These are phyloP conservation scores for Haliclona indistincta DNA, from an alignment of 37 sponge, comb jelly and placozoan genomes.

Conservation along the genomic window DNA sequence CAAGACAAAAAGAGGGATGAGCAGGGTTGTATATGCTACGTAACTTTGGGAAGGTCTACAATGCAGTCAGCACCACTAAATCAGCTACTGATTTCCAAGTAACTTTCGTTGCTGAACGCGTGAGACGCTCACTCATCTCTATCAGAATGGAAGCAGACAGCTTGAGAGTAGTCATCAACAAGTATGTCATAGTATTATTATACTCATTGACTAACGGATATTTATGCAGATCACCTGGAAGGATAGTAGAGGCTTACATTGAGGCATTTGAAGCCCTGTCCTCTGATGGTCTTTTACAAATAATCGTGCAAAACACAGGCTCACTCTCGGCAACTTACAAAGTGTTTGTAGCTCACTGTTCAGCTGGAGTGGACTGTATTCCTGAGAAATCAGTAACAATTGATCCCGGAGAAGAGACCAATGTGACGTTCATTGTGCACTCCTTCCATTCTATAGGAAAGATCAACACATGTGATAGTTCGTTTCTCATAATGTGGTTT, in stretches of 20 bases:
- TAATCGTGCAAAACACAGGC: conserved; percentile 72
- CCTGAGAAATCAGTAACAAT: conserved; percentile 46
- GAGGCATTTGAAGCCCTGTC: conserved; percentile 79
- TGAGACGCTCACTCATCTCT: conserved; percentile 40
- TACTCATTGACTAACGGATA: too few species aligned
- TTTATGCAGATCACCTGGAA: conserved; percentile 55
- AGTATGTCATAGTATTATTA: conserved; percentile 8
- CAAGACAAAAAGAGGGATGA: conserved; percentile 13
- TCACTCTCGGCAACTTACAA: conserved; percentile 60
- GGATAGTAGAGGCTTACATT: conserved; percentile 74
- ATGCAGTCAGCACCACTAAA: conserved; percentile 23
- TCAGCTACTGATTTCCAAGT: conserved; percentile 35
- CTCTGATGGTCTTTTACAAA: conserved; percentile 44
- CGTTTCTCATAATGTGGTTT: not conserved
- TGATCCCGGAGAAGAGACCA: conserved; percentile 42
- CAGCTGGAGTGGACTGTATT: conserved; percentile 77
- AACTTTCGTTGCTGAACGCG: conserved; percentile 49
- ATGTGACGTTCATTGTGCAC: conserved; percentile 62
- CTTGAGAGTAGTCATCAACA: conserved; percentile 38
- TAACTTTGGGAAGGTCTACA: conserved; percentile 59
- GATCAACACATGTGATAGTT: conserved; percentile 69
- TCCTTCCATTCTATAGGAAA: conserved; percentile 68
- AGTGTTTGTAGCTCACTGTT: conserved; percentile 74
- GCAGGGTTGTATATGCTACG: conserved; percentile 53
- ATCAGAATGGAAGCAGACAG: conserved; percentile 74